phyloP scores from a whole-genome alignment of 1,140 invertebrate species.

The Atta cephalotes region DNA sequence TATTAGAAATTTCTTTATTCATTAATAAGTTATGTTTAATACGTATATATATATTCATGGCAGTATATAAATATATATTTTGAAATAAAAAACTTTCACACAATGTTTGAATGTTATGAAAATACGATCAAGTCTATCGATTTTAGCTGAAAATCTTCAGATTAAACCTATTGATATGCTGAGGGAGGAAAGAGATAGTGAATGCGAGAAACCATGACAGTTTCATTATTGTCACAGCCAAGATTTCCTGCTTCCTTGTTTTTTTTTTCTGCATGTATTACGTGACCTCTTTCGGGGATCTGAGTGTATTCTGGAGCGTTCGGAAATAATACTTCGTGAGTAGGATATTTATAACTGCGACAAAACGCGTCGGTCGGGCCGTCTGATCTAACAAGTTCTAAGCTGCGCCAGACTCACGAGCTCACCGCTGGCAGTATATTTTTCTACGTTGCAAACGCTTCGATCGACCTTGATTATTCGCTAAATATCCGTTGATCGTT shows the following conservation, averaged over 20 bases:
- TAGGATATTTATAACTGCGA: conserved; percentile 76
- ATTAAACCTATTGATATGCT: neutral
- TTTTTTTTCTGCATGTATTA: conserved; percentile 60
- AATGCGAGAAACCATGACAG: neutral
- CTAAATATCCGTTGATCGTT: conserved; percentile 37
- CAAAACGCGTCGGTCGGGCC: conserved; percentile 61
- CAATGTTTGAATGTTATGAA: neutral
- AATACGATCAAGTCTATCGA: neutral
- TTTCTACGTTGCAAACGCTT: conserved; percentile 45
- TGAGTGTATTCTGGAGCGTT: conserved; percentile 71
- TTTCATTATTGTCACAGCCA: neutral
- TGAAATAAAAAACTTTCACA: neutral
- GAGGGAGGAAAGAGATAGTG: neutral
- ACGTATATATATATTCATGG: no score
- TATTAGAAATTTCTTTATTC: neutral
- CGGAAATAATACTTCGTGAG: conserved; percentile 76
- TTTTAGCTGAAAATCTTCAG: neutral
- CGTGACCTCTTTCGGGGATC: conserved; percentile 74
- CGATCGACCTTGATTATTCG: conserved; percentile 45
- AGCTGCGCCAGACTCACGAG: conserved; percentile 55
- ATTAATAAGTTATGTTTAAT: conserved; percentile 1
- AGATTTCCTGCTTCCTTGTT: conserved; percentile 66
- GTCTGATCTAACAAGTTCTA: conserved; percentile 73
- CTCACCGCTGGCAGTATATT: conserved; percentile 61
- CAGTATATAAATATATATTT: neutral